Evolutionary conservation across 2,113 vertebrate genomes (phyloP), one percentile per base, ranked within the genome.

Genomic region (Martes martes): DNA sequence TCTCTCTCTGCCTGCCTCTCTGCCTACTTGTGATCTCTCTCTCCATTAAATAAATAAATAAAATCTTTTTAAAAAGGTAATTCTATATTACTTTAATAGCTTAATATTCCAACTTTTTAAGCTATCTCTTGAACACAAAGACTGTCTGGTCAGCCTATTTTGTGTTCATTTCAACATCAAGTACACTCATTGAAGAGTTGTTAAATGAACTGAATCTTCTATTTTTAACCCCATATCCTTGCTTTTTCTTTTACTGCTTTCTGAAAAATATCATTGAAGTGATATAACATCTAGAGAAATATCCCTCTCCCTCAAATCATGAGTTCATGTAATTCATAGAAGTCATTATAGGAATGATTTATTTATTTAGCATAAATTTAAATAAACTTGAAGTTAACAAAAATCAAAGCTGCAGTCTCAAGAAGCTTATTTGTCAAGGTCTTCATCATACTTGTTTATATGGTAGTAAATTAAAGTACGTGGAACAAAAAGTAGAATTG

Each of bases 311-410:
- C 45, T 96, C 36, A 94, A 52, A 45, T 95, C 69, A 91, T 83
- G 55, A 33, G 24, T 74, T 91, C 21, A 65, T 91, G 15, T 57
- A 57, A n/a, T 82, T 89, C n/a, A 76, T 85, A 63, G 21, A 59
- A 80, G 10, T 85, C 80, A 82, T 79, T 73, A 21, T 52, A 76
- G 19, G 13, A 81, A 55, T 63, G 31, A 89, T 88, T 80, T 28
- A 42, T 89, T 79, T 80, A 69, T 93, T 95, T 59, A 69, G 16
- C 45, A 89, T 59, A 91, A 88, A 63, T 79, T 92, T 57, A 93
- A 90, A 57, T 94, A 55, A 83, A 71, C 85, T 86, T 85, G 28
- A 80, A 81, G 6, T 89, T 78, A 65, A 28, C 31, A 21, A 69
- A 74, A 74, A 63, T 80, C 24, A 82, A 80, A 89, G 10, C 28